Evolutionary conservation across 2,797 vertebrate genomes (phyloP).

Genomic region (Gambelia wislizenii): DNA sequence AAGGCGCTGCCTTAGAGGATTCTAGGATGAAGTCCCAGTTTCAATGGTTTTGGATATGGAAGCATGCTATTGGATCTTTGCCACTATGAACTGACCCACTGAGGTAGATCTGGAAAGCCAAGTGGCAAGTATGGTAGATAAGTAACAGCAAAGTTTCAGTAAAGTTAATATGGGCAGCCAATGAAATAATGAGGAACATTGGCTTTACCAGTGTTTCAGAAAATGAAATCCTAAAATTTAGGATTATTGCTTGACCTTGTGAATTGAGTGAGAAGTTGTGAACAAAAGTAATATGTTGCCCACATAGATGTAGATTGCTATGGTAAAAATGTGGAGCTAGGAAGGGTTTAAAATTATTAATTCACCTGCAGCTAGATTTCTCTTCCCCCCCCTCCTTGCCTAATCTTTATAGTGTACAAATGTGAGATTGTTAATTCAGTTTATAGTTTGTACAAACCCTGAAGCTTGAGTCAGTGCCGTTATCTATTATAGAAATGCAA

Average conservation of each 20-base stretch:
- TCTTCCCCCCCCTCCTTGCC: constrained; percentile 59
- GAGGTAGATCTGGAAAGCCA: background rate
- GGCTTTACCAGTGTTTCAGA: background rate
- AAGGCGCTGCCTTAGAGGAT: too few species aligned
- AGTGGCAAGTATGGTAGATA: background rate
- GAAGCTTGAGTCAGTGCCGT: constrained; percentile 79
- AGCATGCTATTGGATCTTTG: background rate
- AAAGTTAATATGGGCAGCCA: background rate
- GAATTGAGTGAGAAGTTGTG: background rate
- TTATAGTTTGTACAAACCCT: constrained; percentile 79
- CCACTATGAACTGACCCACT: background rate
- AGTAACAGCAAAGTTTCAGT: background rate
- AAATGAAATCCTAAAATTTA: background rate
- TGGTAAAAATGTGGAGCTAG: constrained; percentile 48
- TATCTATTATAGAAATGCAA: constrained; percentile 83
- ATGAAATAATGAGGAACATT: background rate
- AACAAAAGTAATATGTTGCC: constrained; percentile 31
- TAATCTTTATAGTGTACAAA: constrained; percentile 79
- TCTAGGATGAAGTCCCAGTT: too few species aligned
- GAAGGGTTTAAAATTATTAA: constrained; percentile 62
- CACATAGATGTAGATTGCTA: constrained; percentile 32
- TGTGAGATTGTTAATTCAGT: constrained; percentile 80
- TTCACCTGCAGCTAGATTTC: constrained; percentile 70
- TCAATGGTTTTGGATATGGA: too few species aligned
- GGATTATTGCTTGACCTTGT: background rate